Percentiles rank a stretch among this genome's conserved stretches.
Evolutionary conservation across 1,140 invertebrate genomes (phyloP).

Genomic region (Ganaspis sp.): DNA sequence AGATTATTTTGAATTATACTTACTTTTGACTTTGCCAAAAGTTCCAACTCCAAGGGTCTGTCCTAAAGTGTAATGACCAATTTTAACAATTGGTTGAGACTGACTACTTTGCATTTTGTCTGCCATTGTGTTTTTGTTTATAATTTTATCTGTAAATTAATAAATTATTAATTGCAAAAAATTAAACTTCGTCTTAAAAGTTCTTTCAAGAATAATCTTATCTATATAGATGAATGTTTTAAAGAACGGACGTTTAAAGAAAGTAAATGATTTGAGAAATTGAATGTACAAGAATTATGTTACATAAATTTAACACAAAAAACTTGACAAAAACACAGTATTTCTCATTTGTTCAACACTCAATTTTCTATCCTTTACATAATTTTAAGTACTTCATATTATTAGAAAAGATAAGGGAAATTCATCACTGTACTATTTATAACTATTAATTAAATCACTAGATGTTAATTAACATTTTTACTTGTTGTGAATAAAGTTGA

Average conservation of each 20-base stretch:
- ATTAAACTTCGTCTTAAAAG: background rate
- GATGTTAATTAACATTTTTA: background rate
- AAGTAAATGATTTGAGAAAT: background rate
- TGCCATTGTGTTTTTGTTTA: slow-evolving; percentile 73
- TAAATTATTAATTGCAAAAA: background rate
- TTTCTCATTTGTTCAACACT: too few relatives aligned
- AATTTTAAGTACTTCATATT: background rate
- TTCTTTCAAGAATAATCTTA: background rate
- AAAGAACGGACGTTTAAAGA: too few relatives aligned
- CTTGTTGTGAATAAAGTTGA: background rate
- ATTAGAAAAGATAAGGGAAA: background rate
- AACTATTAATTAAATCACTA: background rate
- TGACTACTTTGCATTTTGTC: slow-evolving; percentile 77
- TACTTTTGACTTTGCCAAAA: slow-evolving; percentile 96
- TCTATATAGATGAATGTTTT: background rate
- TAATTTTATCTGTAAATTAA: background rate
- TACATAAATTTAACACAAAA: background rate
- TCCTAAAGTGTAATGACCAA: slow-evolving; percentile 94
- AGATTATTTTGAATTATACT: slow-evolving; percentile 48
- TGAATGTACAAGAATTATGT: background rate
- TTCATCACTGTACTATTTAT: background rate
- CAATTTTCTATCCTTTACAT: background rate
- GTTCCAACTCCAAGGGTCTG: slow-evolving; percentile 94
- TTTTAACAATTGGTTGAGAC: slow-evolving; percentile 90
- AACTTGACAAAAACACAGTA: background rate